Conservation (phyloP, 2,888 invertebrate genomes). For the Rhorus exstirpatorius region DNA sequence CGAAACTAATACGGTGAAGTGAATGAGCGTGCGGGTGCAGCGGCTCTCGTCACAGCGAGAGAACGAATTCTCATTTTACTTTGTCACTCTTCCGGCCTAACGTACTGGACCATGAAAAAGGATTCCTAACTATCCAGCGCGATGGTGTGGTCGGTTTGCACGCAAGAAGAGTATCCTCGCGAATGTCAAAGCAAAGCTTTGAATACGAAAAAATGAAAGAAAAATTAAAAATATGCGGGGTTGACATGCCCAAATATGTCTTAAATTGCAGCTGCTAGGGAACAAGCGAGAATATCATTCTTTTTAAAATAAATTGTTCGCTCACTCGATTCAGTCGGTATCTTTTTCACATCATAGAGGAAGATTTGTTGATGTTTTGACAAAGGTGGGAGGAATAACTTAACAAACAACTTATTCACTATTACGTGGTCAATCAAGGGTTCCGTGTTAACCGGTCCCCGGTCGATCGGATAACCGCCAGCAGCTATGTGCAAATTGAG, state of each 20-base stretch:
- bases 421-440: too few relatives aligned
- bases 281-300: too few relatives aligned
- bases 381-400: too few relatives aligned
- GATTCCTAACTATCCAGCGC: slow-evolving; percentile 30
- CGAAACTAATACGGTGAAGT: slow-evolving; percentile 61
- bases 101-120: slow-evolving; percentile 37
- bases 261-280: background rate
- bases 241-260: too few relatives aligned
- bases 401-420: too few relatives aligned
- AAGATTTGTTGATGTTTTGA: too few relatives aligned
- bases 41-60: slow-evolving; percentile 13
- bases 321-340: too few relatives aligned
- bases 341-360: too few relatives aligned
- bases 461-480: background rate
- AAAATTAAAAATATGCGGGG: background rate
- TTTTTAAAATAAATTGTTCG: too few relatives aligned
- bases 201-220: background rate
- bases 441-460: too few relatives aligned
- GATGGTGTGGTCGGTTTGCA: background rate
- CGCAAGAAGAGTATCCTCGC: slow-evolving; percentile 7
- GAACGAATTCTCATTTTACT: slow-evolving; percentile 61
- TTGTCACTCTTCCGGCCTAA: slow-evolving; percentile 42
- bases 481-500: background rate
- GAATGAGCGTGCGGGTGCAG: slow-evolving; percentile 50
- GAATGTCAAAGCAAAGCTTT: slow-evolving; percentile 2